phyloP scores from a whole-genome alignment of 1,140 invertebrate species.

The Drosophila tsacasi region DNA sequence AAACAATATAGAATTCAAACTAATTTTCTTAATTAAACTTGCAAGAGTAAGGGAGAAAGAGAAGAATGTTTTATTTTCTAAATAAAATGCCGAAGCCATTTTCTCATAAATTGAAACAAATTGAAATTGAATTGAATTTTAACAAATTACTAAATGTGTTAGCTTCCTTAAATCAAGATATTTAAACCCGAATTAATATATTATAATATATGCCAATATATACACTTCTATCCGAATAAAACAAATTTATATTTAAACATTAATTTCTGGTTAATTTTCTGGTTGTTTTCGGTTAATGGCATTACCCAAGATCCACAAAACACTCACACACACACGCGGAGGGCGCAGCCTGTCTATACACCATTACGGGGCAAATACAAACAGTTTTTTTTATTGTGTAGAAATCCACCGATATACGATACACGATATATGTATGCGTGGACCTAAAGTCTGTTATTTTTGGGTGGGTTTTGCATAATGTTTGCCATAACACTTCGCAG shows the following conservation, averaged over 20 bases:
- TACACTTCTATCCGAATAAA: background rate
- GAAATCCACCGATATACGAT: slow-evolving; percentile 6
- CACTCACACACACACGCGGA: slow-evolving; percentile 16
- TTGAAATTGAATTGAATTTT: too few species aligned
- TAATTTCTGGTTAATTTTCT: background rate
- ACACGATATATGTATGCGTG: background rate
- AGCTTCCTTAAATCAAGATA: background rate
- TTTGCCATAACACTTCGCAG: slow-evolving; percentile 5
- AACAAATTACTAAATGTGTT: too few species aligned
- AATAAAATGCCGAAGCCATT: background rate
- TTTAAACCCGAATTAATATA: background rate
- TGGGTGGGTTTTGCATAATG: slow-evolving; percentile 43
- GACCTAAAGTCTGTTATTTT: slow-evolving; percentile 15
- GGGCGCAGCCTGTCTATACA: slow-evolving; percentile 17
- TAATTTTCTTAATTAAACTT: background rate
- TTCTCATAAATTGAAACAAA: background rate
- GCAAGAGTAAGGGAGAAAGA: background rate
- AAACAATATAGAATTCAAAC: background rate
- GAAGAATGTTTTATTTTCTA: rapidly evolving
- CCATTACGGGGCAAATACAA: slow-evolving; percentile 11
- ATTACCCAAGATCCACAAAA: background rate
- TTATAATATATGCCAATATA: background rate
- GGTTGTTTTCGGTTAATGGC: background rate
- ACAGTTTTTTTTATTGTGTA: background rate
- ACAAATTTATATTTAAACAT: background rate